A percentile compares a stretch with the other conserved stretches of the same genome.
These are phyloP conservation scores for Kuschelorhynchus macadamiae DNA, from an alignment of 2,888 invertebrate species.

Conservation along the genomic window DNA sequence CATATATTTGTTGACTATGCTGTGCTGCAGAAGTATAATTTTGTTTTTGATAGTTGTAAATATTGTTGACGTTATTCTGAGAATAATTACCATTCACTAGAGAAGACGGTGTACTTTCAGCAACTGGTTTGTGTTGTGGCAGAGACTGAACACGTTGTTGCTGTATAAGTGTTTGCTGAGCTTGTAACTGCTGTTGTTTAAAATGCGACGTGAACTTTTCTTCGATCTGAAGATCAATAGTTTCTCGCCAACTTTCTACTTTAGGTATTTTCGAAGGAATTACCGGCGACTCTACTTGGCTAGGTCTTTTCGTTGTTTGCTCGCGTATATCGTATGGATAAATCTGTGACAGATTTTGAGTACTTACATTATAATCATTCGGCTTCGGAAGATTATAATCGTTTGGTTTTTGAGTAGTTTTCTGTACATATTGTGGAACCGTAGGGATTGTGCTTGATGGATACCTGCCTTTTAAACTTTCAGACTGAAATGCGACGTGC, in stretches of 20 bases:
- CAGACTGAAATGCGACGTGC: conserved; percentile 12
- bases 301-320: conserved; percentile 63
- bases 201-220: conserved; percentile 69
- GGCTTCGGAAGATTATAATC: no score
- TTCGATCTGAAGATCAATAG: conserved; percentile 73
- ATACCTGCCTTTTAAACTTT: conserved; percentile 18
- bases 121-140: conserved; percentile 54
- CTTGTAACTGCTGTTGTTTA: conserved; percentile 56
- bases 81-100: conserved; percentile 28
- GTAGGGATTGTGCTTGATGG: conserved; percentile 47
- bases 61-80: conserved; percentile 16
- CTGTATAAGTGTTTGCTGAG: conserved; percentile 43
- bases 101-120: conserved; percentile 53
- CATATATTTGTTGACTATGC: conserved; percentile 52
- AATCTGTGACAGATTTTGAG: conserved; percentile 8
- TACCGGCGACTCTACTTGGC: conserved; percentile 60
- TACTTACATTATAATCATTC: conserved; percentile 13
- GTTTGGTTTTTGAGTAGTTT: conserved; percentile 2
- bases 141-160: conserved; percentile 22
- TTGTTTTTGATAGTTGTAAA: conserved; percentile 56
- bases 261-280: conserved; percentile 70
- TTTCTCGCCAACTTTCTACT: conserved; percentile 71
- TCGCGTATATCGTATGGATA: conserved; percentile 30
- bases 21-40: conserved; percentile 48
- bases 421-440: conserved; percentile 9